Conservation (phyloP, 2,888 invertebrate species). For the Harmothoe impar region DNA sequence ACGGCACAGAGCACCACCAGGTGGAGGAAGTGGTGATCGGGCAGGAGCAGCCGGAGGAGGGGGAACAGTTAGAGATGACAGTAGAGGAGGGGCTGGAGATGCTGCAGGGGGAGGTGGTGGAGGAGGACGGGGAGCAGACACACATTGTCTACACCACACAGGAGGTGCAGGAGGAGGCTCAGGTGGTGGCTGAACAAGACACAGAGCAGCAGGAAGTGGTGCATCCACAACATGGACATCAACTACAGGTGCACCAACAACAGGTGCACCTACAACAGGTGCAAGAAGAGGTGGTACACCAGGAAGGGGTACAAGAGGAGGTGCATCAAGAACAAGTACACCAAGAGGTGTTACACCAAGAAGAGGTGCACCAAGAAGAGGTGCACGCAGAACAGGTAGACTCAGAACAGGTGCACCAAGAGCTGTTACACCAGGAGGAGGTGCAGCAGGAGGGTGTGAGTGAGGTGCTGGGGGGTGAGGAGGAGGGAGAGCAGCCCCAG, state of each 20-base stretch:
- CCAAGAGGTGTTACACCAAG: not conserved
- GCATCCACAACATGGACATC: not conserved
- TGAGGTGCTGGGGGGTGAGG: not conserved
- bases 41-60: not conserved
- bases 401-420: not conserved
- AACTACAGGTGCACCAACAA: not conserved
- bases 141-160: not conserved
- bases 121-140: not conserved
- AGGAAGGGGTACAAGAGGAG: not conserved
- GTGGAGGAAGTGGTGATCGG: not conserved
- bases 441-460: not conserved
- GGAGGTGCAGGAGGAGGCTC: not conserved
- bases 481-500: not conserved
- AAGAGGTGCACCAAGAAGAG: not conserved
- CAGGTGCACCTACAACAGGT: not conserved
- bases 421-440: not conserved
- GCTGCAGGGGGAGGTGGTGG: constrained; percentile 7
- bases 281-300: not conserved
- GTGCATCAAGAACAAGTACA: not conserved
- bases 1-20: not conserved
- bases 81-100: not conserved
- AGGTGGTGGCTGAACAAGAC: not conserved
- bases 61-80: not conserved
- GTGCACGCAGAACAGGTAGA: not conserved
- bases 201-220: not conserved